Evolutionary conservation across 92 coral and sea anemone genomes (phyloP).

Genomic region (Montipora capitata): DNA sequence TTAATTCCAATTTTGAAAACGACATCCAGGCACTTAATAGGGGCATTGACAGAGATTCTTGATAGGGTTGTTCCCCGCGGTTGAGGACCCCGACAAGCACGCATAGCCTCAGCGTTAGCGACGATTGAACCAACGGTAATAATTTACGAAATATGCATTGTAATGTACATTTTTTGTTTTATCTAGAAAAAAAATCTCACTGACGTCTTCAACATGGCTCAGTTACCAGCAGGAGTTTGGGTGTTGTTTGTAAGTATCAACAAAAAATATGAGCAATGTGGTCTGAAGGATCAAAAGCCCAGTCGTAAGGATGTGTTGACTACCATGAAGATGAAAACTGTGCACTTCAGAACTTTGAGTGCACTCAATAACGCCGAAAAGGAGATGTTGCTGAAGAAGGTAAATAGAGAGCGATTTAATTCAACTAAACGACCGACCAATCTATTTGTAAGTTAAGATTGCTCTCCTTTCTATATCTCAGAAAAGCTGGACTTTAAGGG

Average conservation of each 20-base stretch:
- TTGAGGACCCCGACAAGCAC: no score
- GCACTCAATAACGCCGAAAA: slow-evolving; percentile 13
- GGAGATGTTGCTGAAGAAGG: slow-evolving; percentile 15
- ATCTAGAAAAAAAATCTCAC: slow-evolving; percentile 12
- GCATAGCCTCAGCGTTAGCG: not conserved
- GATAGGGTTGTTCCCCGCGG: no score
- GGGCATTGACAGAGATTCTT: no score
- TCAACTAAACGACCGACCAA: not conserved
- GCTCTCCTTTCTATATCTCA: not conserved
- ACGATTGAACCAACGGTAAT: not conserved
- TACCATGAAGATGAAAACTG: not conserved
- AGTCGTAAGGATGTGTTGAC: not conserved
- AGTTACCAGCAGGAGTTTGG: slow-evolving; percentile 3
- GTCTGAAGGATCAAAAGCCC: slow-evolving; percentile 5
- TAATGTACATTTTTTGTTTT: not conserved
- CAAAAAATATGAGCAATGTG: not conserved
- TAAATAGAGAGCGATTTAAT: not conserved
- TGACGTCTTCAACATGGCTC: slow-evolving; percentile 24
- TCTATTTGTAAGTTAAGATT: not conserved
- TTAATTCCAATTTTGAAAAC: no score
- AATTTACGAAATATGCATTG: not conserved
- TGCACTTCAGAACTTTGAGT: slow-evolving; percentile 11
- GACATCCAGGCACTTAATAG: no score
- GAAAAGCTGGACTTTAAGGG: not conserved
- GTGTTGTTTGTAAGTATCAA: not conserved